Evolutionary conservation across 2,888 invertebrate genomes (phyloP), one percentile per base, ranked within the genome.

Genomic region (Pinctada fucata): DNA sequence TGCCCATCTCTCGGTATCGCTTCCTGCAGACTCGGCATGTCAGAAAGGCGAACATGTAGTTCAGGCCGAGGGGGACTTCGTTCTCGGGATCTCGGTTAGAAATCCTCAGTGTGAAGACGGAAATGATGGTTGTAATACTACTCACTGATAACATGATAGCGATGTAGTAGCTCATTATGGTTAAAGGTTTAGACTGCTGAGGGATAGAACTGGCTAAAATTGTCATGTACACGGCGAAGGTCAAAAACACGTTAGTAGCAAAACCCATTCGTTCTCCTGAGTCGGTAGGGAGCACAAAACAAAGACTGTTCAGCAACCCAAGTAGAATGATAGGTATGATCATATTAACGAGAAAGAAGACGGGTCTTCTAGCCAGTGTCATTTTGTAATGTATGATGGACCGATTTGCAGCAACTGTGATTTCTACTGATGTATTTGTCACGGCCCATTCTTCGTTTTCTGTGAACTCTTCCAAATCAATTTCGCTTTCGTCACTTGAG

Each of bases 181-280:
- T 81, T 6, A 84, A 72, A 6, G 81, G 81, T 47, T 81, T 82
- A 2, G 86, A 86, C 10, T 83, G 78, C 52, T 83, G 80, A 0
- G 86, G 86, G 13, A 84, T 78, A n/a, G 79, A 79, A 51, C 80
- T 79, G 45, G 79, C 80, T 0, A 86, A 71, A 49, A 83, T 78
- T 5, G 86, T 84, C 50, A 86, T 65, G 74, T 84, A 86, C 6
- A 86, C 86, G 5, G 84, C 84, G 68, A 86, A 79, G 2, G 84
- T 84, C 6, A 86, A 79, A 70, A 84, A 86, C 6, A 84, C 75
- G n/a, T 84, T 83, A 4, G 84, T 82, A 45, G 83, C 80, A 47
- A 84, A 79, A 0, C 84, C 82, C n/a, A 86, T 81, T 50, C 82
- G 70, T 69, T 86, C 86, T 3, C 84, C 84, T 13, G 79, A 79